These are phyloP conservation scores for Sinella curviseta DNA, from an alignment of 1,140 invertebrate genomes.

Conservation along the genomic window DNA sequence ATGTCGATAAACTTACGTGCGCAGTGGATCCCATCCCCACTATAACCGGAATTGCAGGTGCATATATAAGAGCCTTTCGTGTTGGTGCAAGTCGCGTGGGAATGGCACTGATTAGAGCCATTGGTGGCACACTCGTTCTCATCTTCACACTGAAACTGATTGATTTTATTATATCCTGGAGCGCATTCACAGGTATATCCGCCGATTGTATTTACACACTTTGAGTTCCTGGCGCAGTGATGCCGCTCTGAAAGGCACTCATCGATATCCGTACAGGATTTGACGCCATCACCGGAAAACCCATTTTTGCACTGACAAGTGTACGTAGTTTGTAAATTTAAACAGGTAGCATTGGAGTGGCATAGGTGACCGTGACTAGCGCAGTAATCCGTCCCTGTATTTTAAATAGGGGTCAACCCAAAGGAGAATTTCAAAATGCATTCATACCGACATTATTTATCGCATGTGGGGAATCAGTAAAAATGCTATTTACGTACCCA, in stretches of 20 bases:
- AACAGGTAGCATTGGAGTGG: constrained; percentile 78
- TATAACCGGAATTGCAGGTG: constrained; percentile 75
- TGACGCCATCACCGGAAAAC: constrained; percentile 73
- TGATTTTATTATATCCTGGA: constrained; percentile 72
- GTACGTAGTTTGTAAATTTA: constrained; percentile 80
- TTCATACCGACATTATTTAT: not conserved
- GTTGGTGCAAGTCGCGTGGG: constrained; percentile 79
- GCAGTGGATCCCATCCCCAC: constrained; percentile 78
- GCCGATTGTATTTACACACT: constrained; percentile 76
- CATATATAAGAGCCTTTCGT: constrained; percentile 82
- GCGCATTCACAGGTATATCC: constrained; percentile 79
- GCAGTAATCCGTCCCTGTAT: constrained; percentile 81
- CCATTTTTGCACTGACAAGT: constrained; percentile 79
- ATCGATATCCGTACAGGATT: constrained; percentile 69
- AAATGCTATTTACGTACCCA: constrained; percentile 62
- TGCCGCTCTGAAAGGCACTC: constrained; percentile 77
- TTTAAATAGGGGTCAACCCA: too few species aligned
- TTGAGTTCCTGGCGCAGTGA: constrained; percentile 76
- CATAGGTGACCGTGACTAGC: constrained; percentile 74
- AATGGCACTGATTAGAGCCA: constrained; percentile 68
- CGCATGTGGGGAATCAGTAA: not conserved
- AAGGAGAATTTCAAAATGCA: not conserved
- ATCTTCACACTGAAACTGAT: constrained; percentile 79
- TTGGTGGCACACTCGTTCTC: constrained; percentile 73
- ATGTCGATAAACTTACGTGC: constrained; percentile 76